phyloP scores from a whole-genome alignment of 30 jellyfish, hydroid and myxozoan genomes.

The Hydractinia echinata region DNA sequence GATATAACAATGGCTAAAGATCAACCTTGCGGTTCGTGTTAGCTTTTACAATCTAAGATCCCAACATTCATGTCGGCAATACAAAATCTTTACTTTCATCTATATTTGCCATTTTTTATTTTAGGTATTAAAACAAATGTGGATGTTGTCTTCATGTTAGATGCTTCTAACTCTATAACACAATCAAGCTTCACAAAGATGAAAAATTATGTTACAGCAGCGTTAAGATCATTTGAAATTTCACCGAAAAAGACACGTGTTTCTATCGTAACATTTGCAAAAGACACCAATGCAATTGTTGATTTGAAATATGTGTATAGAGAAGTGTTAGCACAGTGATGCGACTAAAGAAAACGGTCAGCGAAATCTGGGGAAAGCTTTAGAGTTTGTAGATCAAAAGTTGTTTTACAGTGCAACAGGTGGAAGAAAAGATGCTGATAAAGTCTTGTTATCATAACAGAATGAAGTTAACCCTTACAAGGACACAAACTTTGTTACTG shows the following conservation, averaged over 20 bases:
- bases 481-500: constrained; percentile 35
- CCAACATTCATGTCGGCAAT: too few relatives aligned
- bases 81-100: too few relatives aligned
- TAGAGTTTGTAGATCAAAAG: constrained; percentile 23
- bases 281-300: constrained; percentile 31
- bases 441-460: constrained; percentile 48
- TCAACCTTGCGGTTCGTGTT: too few relatives aligned
- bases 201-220: neutral
- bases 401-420: constrained; percentile 8
- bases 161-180: constrained; percentile 28
- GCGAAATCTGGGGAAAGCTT: constrained; percentile 51
- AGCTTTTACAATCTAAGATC: too few relatives aligned
- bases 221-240: neutral
- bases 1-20: neutral
- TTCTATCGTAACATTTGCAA: constrained; percentile 48
- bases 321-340: neutral
- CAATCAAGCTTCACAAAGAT: neutral
- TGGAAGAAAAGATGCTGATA: constrained; percentile 15
- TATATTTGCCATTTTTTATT: neutral
- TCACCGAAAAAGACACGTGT: constrained; percentile 36
- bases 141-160: constrained; percentile 39
- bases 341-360: constrained; percentile 46
- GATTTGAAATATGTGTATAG: constrained; percentile 21
- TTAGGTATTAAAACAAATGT: constrained; percentile 38
- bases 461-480: constrained; percentile 48